phyloP scores from a whole-genome alignment of 2,888 invertebrate species.

The Congeria kusceri region DNA sequence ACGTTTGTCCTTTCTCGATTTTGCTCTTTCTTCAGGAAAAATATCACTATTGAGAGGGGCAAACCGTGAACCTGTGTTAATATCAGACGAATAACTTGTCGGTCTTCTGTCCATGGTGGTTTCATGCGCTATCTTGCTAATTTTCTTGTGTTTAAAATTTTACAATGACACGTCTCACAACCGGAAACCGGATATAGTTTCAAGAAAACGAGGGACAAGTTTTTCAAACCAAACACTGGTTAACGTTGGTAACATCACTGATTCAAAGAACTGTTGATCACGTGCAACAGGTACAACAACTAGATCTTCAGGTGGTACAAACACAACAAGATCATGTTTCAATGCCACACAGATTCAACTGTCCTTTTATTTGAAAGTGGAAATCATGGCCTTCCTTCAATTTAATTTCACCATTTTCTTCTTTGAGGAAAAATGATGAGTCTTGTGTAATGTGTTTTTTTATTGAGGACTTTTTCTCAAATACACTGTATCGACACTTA shows the following conservation, averaged over 20 bases:
- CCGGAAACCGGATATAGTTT: no score
- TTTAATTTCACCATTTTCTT: slow-evolving; percentile 5
- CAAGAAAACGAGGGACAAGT: no score
- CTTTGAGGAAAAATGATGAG: slow-evolving; percentile 10
- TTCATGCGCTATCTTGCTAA: no score
- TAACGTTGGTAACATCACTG: slow-evolving; percentile 18
- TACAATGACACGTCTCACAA: no score
- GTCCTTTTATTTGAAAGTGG: slow-evolving; percentile 31
- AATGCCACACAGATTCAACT: slow-evolving; percentile 29
- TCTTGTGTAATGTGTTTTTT: slow-evolving; percentile 15
- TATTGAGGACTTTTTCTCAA: slow-evolving; percentile 23
- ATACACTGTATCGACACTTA: slow-evolving; percentile 33
- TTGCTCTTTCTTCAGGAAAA: no score
- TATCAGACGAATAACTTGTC: no score
- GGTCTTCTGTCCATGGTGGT: no score
- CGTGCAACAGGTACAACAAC: slow-evolving; percentile 14
- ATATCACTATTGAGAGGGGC: no score
- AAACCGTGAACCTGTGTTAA: no score
- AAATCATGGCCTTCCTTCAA: slow-evolving; percentile 16
- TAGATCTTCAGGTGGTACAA: slow-evolving; percentile 29
- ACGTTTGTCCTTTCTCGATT: no score
- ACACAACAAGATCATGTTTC: slow-evolving; percentile 29
- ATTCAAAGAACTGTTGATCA: slow-evolving; percentile 17
- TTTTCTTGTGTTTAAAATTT: no score
- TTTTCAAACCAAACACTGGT: slow-evolving; percentile 11